Conservation (phyloP, 2,888 invertebrate genomes). For the Trichogramma evanescens region DNA sequence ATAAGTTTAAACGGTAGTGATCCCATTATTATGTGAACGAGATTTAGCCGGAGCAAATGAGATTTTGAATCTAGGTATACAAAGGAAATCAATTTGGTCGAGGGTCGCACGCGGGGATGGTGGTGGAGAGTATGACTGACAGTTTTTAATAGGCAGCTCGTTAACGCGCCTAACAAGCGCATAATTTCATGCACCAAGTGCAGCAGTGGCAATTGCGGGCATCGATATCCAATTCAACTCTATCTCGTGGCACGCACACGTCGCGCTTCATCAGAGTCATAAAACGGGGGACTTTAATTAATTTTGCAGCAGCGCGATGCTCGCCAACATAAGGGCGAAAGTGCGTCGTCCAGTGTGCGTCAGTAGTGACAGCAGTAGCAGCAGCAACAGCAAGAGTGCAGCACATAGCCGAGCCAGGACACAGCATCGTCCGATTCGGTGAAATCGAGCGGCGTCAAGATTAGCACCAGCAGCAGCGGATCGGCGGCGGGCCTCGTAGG, state of each 20-base stretch:
- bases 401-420: slow-evolving; percentile 1
- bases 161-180: too few relatives aligned
- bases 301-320: slow-evolving; percentile 8
- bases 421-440: not conserved
- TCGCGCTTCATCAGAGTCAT: not conserved
- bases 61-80: too few relatives aligned
- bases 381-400: not conserved
- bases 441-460: not conserved
- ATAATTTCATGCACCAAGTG: not conserved
- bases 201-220: not conserved
- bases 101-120: too few relatives aligned
- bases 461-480: not conserved
- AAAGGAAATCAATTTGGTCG: too few relatives aligned
- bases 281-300: slow-evolving; percentile 1
- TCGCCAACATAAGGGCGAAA: too few relatives aligned
- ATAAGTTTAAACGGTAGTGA: too few relatives aligned
- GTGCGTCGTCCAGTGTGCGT: too few relatives aligned
- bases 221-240: not conserved
- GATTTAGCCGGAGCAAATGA: too few relatives aligned
- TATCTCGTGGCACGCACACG: not conserved
- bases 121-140: too few relatives aligned
- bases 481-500: too few relatives aligned
- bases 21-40: too few relatives aligned
- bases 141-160: too few relatives aligned
- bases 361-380: not conserved